These are phyloP conservation scores for Pristionchus exspectatus DNA, from an alignment of 2,888 invertebrate genomes.

Conservation along the genomic window DNA sequence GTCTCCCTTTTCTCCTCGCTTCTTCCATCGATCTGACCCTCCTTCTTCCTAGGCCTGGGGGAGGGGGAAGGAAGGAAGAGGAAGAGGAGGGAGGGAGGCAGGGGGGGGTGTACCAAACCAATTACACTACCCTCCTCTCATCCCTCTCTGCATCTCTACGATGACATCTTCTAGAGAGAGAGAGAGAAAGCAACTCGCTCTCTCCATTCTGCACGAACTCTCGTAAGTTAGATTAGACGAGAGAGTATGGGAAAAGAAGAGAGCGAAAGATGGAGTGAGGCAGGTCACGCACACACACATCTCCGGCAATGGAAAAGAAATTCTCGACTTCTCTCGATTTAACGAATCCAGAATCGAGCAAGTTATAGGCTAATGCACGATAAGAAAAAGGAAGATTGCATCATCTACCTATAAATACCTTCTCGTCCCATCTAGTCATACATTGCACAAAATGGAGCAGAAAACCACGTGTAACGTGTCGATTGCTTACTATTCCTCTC, in stretches of 20 bases:
- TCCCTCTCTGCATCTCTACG: neutral
- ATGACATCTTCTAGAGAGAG: conserved; percentile 10
- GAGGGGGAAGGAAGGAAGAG: neutral
- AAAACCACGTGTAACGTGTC: neutral
- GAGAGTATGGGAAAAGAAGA: neutral
- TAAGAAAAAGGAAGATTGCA: neutral
- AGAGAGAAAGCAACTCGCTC: neutral
- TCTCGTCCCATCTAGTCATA: neutral
- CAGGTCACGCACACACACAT: conserved; percentile 7
- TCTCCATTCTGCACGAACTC: neutral
- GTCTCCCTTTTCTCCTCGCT: conserved; percentile 1
- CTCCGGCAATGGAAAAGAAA: neutral
- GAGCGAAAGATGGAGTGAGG: neutral
- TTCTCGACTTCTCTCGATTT: neutral
- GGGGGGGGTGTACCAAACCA: conserved; percentile 44
- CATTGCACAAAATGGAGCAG: neutral
- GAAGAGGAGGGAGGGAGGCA: neutral
- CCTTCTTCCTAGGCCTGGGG: neutral
- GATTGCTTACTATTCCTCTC: neutral
- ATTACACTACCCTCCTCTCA: conserved; percentile 25
- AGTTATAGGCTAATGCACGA: neutral
- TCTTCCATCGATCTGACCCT: conserved; percentile 38
- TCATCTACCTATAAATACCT: neutral
- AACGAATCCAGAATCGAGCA: neutral
- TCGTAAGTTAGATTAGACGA: neutral